Base-by-base conservation (phyloP, 2,888 invertebrate genomes). In the Apodemia duryi region DNA sequence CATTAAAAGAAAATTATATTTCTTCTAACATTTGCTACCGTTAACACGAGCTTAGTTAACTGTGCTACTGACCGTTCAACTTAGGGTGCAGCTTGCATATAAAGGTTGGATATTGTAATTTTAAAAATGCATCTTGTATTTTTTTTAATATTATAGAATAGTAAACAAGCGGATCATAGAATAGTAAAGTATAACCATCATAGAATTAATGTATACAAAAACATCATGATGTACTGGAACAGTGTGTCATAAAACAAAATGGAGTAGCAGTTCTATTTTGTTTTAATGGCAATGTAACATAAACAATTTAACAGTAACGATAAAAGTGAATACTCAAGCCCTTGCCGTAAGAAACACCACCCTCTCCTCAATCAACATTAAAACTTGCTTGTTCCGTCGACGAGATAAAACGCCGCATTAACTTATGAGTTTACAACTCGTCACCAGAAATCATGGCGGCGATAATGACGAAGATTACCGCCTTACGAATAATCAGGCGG, bases 351-450 rank as follows among this genome's bases (percentile, higher is more conserved):
- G 63, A 51, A 67, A 63, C 65, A 67, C 68, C 70, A 67, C 68
- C 70, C 69, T 73, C 68, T 76, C 74, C 75, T 75, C 78, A 75
- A 82, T 80, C 83, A 80, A 75, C 81, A 81, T 85, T 83, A 83
- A 84, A 85, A 84, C 80, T 82, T 78, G 74, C 69, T 73, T 73
- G 77, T 78, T 81, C 78, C 77, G 77, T 75, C 74, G 78, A 13
- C 75, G 77, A 81, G 85, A 85, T 86, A 85, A 85, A 84, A 82
- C 78, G 78, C 68, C 66, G 69, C 74, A 73, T 74, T 73, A 75
- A 77, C 76, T 76, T 75, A 77, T 75, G 75, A 77, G 74, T 81
- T 81, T 82, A 84, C 80, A 82, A 81, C 82, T 82, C 83, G 79
- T 82, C 81, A 74, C 57, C 57, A 32, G 32, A 35, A 62, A 61